Evolutionary conservation across 2,888 invertebrate genomes (phyloP), one percentile per base, ranked within the genome.

Genomic region (Hipparchia sbordonii): DNA sequence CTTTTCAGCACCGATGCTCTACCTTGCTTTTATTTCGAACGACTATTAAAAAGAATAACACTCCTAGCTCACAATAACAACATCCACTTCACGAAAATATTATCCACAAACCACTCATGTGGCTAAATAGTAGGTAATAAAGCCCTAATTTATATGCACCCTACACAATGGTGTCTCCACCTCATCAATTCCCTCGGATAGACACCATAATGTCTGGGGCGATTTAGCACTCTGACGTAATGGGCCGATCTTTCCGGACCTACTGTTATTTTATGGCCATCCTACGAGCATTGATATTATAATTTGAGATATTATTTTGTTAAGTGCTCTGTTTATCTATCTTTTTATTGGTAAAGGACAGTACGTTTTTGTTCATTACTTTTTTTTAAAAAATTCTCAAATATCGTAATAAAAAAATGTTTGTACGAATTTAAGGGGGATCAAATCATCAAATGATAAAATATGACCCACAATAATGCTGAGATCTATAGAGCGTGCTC

Each of bases 121-220:
- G 79, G 77, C 74, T 79, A 79, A 80, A 79, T 70, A 74, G 73
- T 63, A 74, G 61, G 39, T 72, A 72, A 73, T 51, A 80, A 77
- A 73, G 68, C 67, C 72, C 72, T 48, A 76, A 78, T 77, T 74
- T 76, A 77, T 83, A 76, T 82, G 70, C 84, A 84, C 85, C 83
- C 82, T 80, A 83, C 70, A 76, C 70, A 70, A 74, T 72, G 78
- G 78, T 82, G 84, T 85, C 85, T 84, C 87, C 85, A 85, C 87
- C 82, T 87, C 87, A 88, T 90, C 87, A 86, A 89, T 90, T 87
- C 84, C 81, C 81, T 82, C 82, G 84, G 86, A 85, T 82, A 72
- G 82, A 85, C 78, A 83, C 82, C 78, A 80, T 84, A 84, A 85
- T 84, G 84, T 87, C 84, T 82, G 83, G 75, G 82, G 88, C 82